Evolutionary conservation across 2,888 invertebrate species (phyloP).

Genomic region (Morinoia aosen): DNA sequence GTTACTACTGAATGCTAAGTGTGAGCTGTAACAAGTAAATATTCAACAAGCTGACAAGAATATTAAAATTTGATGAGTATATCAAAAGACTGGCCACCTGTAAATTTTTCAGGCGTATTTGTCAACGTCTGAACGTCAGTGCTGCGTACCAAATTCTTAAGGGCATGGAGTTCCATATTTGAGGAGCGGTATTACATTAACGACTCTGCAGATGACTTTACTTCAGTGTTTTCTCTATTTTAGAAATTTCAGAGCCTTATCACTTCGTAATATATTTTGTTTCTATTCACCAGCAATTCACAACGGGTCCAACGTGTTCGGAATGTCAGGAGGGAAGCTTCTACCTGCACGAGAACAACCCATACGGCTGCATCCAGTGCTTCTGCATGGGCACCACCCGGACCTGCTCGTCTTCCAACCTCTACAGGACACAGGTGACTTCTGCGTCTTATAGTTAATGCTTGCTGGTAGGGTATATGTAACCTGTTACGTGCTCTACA

Average conservation of each 20-base stretch:
- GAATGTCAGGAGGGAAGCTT: slow-evolving; percentile 88
- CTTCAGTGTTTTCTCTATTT: neutral
- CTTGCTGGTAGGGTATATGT: neutral
- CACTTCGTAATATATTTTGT: neutral
- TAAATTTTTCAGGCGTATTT: neutral
- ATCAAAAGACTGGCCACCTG: neutral
- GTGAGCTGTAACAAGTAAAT: no score
- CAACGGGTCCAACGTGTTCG: slow-evolving; percentile 86
- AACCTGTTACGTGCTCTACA: neutral
- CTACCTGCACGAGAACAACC: slow-evolving; percentile 83
- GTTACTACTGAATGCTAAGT: no score
- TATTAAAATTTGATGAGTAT: no score
- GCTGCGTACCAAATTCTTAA: neutral
- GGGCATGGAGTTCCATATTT: neutral
- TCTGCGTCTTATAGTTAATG: neutral
- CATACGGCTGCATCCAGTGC: slow-evolving; percentile 92
- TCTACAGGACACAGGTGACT: slow-evolving; percentile 79
- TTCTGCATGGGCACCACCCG: slow-evolving; percentile 93
- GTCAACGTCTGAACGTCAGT: no score
- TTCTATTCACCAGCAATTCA: slow-evolving; percentile 75
- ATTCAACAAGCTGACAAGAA: no score
- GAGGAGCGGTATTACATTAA: neutral
- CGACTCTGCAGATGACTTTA: neutral
- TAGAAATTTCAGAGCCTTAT: neutral
- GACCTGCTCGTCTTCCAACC: slow-evolving; percentile 85